Conservation (phyloP, 2,113 vertebrate species). For the Sander lucioperca region DNA sequence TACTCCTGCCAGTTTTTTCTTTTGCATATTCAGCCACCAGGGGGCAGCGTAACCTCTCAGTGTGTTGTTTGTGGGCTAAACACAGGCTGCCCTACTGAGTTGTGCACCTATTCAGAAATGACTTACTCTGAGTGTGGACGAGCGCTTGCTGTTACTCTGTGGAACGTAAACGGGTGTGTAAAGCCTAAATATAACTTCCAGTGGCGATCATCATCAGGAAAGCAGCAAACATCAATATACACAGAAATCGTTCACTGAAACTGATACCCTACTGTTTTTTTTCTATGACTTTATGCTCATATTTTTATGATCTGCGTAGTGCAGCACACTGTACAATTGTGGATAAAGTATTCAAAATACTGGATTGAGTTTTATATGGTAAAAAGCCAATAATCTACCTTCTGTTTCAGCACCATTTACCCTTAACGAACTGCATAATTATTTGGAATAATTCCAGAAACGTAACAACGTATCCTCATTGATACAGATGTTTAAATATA, state of each 20-base stretch:
- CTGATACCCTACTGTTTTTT: background rate
- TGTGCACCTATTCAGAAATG: too few relatives aligned
- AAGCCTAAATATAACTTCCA: conserved; percentile 21
- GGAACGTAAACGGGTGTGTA: conserved; percentile 5
- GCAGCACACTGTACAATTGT: background rate
- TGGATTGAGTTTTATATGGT: background rate
- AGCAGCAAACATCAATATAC: conserved; percentile 3
- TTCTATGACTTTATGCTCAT: background rate
- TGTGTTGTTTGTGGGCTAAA: background rate
- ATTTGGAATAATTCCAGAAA: background rate
- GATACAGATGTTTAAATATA: background rate
- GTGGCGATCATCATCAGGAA: background rate
- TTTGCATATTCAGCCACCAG: conserved; percentile 34
- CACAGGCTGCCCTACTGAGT: too few relatives aligned
- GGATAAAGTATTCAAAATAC: background rate
- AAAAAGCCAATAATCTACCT: background rate
- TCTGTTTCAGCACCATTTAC: background rate
- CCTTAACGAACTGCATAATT: background rate
- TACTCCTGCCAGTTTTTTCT: background rate
- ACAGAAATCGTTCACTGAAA: conserved; percentile 8
- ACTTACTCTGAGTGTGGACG: too few relatives aligned
- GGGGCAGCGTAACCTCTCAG: conserved; percentile 57
- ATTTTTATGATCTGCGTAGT: background rate
- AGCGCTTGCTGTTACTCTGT: conserved; percentile 18
- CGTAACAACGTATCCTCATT: too few relatives aligned